phyloP scores from a whole-genome alignment of 2,888 invertebrate genomes.

The Drosophila fungiperda region DNA sequence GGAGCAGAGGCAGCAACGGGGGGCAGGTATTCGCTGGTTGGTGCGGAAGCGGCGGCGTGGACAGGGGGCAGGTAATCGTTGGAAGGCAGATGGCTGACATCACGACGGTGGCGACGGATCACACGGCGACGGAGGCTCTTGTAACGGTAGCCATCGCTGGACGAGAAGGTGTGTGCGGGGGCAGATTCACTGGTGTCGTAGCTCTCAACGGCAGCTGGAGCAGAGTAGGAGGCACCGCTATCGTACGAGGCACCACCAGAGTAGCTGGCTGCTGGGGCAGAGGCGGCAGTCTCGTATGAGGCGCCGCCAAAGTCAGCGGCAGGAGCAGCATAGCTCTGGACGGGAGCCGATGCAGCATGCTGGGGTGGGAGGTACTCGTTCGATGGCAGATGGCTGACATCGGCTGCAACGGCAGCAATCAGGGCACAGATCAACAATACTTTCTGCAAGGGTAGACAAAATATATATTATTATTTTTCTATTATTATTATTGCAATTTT shows the following conservation, averaged over 20 bases:
- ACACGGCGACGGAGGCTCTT: slow-evolving; percentile 74
- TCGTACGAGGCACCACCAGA: slow-evolving; percentile 53
- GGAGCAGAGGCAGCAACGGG: slow-evolving; percentile 55
- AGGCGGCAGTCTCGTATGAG: slow-evolving; percentile 37
- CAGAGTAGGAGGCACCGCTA: slow-evolving; percentile 50
- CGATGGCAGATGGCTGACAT: slow-evolving; percentile 80
- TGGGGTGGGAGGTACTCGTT: slow-evolving; percentile 79
- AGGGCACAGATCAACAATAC: slow-evolving; percentile 78
- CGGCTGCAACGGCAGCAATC: slow-evolving; percentile 78
- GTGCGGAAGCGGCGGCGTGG: slow-evolving; percentile 65
- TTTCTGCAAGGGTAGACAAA: slow-evolving; percentile 67
- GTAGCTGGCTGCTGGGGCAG: slow-evolving; percentile 49
- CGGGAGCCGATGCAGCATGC: slow-evolving; percentile 59
- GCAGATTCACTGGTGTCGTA: slow-evolving; percentile 73
- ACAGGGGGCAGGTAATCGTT: slow-evolving; percentile 80
- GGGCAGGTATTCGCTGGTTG: slow-evolving; percentile 69
- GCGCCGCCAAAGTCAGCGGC: slow-evolving; percentile 35
- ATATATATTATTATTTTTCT: neutral
- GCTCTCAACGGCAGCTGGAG: slow-evolving; percentile 38
- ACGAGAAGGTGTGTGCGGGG: slow-evolving; percentile 60
- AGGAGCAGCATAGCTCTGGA: slow-evolving; percentile 31
- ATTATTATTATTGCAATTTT: neutral
- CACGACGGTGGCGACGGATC: slow-evolving; percentile 80
- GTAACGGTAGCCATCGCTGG: slow-evolving; percentile 81
- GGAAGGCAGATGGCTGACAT: slow-evolving; percentile 74